Evolutionary conservation across 2,113 vertebrate species (phyloP).

Genomic region (Danionella cerebrum): DNA sequence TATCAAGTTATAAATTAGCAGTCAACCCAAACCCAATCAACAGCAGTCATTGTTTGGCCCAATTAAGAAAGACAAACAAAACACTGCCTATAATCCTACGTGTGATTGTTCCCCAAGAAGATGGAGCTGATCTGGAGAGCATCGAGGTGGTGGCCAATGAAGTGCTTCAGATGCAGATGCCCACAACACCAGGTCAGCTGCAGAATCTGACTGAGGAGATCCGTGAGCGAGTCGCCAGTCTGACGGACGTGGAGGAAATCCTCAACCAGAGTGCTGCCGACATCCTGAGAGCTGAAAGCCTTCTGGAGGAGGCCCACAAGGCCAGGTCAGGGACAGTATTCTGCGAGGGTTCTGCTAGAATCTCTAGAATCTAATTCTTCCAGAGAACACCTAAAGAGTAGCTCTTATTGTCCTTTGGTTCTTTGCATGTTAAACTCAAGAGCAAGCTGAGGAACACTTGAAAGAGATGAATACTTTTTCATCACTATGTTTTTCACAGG

Average conservation of each 20-base stretch:
- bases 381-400: background rate
- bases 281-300: constrained; percentile 76
- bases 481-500: constrained; percentile 55
- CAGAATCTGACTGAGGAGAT: constrained; percentile 86
- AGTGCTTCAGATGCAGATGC: constrained; percentile 94
- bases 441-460: no score
- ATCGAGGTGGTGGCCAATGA: constrained; percentile 88
- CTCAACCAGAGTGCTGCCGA: constrained; percentile 83
- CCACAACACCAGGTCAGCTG: constrained; percentile 84
- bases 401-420: no score
- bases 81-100: background rate
- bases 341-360: no score
- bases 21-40: no score
- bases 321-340: constrained; percentile 67
- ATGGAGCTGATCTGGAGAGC: constrained; percentile 88
- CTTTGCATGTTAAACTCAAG: no score
- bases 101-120: constrained; percentile 66
- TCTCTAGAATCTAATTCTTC: no score
- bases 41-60: no score
- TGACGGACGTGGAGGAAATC: constrained; percentile 84
- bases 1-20: no score
- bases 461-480: no score
- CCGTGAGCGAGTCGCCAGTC: constrained; percentile 79
- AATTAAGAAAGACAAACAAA: no score
- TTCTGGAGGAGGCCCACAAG: constrained; percentile 79